Conservation (phyloP, 2,797 vertebrate species). For the Lagothrix lagotricha region DNA sequence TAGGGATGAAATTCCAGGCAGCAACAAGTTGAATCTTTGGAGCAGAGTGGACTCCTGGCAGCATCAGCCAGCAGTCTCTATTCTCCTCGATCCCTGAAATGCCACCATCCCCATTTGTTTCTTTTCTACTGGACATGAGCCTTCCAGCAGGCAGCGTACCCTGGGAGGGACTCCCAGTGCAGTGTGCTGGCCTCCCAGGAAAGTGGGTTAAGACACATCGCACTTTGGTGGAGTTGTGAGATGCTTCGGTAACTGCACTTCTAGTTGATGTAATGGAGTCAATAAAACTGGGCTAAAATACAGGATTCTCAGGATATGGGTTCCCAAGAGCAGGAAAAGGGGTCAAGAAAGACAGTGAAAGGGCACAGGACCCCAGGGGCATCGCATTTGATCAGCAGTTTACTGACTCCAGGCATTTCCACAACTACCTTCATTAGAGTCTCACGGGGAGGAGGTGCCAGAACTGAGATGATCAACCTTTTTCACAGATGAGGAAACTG, state of each 20-base stretch:
- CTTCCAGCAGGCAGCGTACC: background rate
- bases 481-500: background rate
- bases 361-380: background rate
- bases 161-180: background rate
- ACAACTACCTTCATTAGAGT: background rate
- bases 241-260: background rate
- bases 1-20: background rate
- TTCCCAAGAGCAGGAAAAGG: background rate
- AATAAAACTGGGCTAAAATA: background rate
- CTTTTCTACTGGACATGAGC: background rate
- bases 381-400: background rate
- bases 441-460: background rate
- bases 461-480: background rate
- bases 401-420: background rate
- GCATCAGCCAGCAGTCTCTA: background rate
- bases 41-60: background rate
- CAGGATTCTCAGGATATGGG: background rate
- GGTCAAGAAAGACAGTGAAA: background rate
- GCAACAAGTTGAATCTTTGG: background rate
- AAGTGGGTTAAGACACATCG: background rate
- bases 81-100: background rate
- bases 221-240: rapidly evolving
- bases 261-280: background rate
- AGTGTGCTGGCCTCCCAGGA: background rate
- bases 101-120: background rate